phyloP scores from a whole-genome alignment of 1,140 invertebrate genomes.

The Drosophila parabipectinata region DNA sequence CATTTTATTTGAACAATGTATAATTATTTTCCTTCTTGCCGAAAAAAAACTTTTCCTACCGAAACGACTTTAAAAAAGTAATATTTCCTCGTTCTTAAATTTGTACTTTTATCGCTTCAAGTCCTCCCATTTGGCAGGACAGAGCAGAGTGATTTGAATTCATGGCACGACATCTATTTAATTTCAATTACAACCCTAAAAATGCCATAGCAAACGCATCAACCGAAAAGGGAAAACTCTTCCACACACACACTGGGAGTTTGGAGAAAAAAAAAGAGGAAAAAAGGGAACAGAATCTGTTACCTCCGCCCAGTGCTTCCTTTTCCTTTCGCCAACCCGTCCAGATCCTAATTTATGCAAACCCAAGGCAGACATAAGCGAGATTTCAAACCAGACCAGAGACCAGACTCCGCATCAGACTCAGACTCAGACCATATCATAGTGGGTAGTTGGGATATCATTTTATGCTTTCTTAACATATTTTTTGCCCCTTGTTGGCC shows the following conservation, averaged over 20 bases:
- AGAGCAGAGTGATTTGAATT: conserved; percentile 67
- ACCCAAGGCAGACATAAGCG: conserved; percentile 61
- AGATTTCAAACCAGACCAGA: conserved; percentile 56
- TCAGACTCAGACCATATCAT: conserved; percentile 17
- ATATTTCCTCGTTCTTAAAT: conserved; percentile 1
- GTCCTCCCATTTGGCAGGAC: conserved; percentile 13
- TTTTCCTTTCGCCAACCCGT: conserved; percentile 30
- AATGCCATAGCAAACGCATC: conserved; percentile 73
- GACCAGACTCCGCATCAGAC: conserved; percentile 3
- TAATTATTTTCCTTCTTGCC: background rate
- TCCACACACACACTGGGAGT: conserved; percentile 21
- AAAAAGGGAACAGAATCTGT: conserved; percentile 34
- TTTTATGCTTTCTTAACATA: conserved; percentile 82
- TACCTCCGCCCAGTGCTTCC: conserved; percentile 5
- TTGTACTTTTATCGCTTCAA: conserved; percentile 51
- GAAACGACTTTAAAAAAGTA: background rate
- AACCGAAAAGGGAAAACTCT: conserved; percentile 61
- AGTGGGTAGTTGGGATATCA: conserved; percentile 71
- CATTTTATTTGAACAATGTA: background rate
- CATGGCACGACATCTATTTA: conserved; percentile 82
- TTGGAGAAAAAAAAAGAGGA: conserved; percentile 6
- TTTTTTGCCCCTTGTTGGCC: conserved; percentile 51
- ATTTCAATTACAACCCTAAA: conserved; percentile 81
- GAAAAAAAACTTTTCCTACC: background rate
- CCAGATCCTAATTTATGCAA: conserved; percentile 75